These are phyloP conservation scores for Lepidurus arcticus DNA, from an alignment of 1,140 invertebrate species.

Conservation along the genomic window DNA sequence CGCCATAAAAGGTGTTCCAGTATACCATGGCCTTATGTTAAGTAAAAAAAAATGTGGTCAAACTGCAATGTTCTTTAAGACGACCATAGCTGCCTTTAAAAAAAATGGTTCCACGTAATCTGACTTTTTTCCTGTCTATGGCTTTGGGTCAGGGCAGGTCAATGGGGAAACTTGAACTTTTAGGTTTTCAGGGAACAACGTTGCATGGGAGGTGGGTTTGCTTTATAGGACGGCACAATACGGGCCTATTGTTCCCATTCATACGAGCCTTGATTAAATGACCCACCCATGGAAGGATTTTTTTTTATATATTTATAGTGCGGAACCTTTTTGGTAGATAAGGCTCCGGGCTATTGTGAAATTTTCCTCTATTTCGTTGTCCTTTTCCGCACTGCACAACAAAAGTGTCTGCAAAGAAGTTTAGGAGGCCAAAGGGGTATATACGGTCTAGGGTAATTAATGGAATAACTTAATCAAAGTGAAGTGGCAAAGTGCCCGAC, in stretches of 20 bases:
- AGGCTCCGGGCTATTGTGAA: neutral
- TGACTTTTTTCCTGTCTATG: neutral
- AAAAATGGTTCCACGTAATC: neutral
- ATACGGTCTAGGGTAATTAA: neutral
- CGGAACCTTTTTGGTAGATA: neutral
- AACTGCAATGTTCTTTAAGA: too few relatives aligned
- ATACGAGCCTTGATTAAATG: neutral
- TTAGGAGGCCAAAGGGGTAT: neutral
- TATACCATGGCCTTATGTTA: too few relatives aligned
- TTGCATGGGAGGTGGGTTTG: neutral
- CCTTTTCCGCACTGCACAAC: neutral
- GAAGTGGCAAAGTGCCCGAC: slow-evolving; percentile 13
- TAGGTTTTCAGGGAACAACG: neutral
- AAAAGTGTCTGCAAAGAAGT: neutral
- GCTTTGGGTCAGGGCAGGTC: neutral
- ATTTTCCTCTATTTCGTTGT: neutral
- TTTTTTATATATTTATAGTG: neutral
- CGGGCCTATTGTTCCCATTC: neutral
- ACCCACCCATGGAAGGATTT: neutral
- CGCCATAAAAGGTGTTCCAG: too few relatives aligned
- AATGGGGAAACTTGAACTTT: neutral
- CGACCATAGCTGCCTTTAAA: too few relatives aligned
- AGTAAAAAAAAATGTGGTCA: too few relatives aligned
- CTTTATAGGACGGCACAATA: neutral
- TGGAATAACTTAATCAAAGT: neutral